Evolutionary conservation across 1,140 invertebrate genomes (phyloP).

Genomic region (Drosophila subpulchrella): DNA sequence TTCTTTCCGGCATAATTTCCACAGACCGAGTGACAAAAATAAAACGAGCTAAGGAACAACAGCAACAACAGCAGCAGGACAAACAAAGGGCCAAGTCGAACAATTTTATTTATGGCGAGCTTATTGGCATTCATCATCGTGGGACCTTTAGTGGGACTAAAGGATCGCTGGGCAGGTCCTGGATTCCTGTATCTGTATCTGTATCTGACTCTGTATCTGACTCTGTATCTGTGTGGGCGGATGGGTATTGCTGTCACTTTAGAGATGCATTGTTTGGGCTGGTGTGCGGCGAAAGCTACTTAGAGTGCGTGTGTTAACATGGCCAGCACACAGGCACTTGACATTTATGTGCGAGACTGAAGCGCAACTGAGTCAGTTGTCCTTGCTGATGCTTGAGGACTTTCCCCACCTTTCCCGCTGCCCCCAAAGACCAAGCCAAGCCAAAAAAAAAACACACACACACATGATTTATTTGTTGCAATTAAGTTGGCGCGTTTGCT

Average conservation of each 20-base stretch:
- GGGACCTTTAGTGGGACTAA: constrained; percentile 3
- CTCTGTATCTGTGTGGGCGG: no score
- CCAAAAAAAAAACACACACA: constrained; percentile 34
- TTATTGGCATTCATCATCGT: constrained; percentile 79
- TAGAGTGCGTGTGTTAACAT: constrained; percentile 58
- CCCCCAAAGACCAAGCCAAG: constrained; percentile 15
- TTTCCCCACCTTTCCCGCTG: constrained; percentile 37
- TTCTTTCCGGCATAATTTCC: constrained; percentile 72
- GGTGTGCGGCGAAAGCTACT: constrained; percentile 59
- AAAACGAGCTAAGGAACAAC: constrained; percentile 4
- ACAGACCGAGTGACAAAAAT: constrained; percentile 21
- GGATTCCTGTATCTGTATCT: constrained; percentile 22
- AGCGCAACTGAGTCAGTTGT: constrained; percentile 35
- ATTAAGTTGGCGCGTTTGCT: constrained; percentile 63
- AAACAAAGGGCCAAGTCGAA: constrained; percentile 50
- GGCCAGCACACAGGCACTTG: constrained; percentile 74
- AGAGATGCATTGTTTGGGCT: constrained; percentile 28
- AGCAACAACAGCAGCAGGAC: constrained; percentile 2
- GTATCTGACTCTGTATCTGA: neutral
- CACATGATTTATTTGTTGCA: constrained; percentile 75
- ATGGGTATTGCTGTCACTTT: constrained; percentile 26
- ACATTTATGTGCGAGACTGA: constrained; percentile 74
- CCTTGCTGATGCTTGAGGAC: constrained; percentile 52
- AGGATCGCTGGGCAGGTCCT: constrained; percentile 27
- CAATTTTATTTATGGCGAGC: constrained; percentile 76